These are phyloP conservation scores for Dorcus parallelipipedus DNA, from an alignment of 2,888 invertebrate genomes.

Conservation along the genomic window DNA sequence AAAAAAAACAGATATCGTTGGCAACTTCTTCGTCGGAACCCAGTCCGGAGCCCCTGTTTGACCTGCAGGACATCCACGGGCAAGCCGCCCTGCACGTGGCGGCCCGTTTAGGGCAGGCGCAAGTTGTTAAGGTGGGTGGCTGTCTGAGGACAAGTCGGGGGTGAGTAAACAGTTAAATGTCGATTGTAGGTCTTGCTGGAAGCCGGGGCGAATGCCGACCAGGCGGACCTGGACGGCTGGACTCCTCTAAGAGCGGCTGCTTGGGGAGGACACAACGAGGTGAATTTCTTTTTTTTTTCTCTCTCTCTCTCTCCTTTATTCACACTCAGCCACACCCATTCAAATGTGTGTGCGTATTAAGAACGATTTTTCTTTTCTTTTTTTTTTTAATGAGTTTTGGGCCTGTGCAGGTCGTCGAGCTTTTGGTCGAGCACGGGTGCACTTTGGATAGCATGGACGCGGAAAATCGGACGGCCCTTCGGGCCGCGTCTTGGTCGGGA, in stretches of 20 bases:
- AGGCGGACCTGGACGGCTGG: conserved; percentile 84
- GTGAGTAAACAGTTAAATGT: background rate
- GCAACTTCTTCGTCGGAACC: conserved; percentile 47
- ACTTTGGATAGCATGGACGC: conserved; percentile 84
- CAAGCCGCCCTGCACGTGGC: conserved; percentile 86
- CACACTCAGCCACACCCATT: too few relatives aligned
- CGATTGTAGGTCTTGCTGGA: conserved; percentile 49
- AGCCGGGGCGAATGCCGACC: conserved; percentile 68
- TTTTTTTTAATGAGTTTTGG: too few relatives aligned
- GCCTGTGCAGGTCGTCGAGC: conserved; percentile 65
- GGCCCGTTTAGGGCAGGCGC: conserved; percentile 72
- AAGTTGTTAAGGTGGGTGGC: conserved; percentile 62
- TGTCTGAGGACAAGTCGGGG: background rate
- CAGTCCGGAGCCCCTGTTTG: conserved; percentile 53
- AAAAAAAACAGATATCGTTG: conserved; percentile 37
- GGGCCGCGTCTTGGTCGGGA: conserved; percentile 93
- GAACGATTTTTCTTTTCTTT: too few relatives aligned
- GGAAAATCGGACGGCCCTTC: conserved; percentile 83
- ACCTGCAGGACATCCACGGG: conserved; percentile 69
- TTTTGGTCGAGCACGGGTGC: conserved; percentile 74
- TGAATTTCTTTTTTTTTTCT: conserved; percentile 35
- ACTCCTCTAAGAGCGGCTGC: conserved; percentile 88
- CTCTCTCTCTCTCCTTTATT: background rate
- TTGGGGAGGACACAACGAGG: conserved; percentile 92
- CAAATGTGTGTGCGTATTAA: too few relatives aligned